Conservation (phyloP, 2,113 vertebrate genomes). For the Hassar affinis region DNA sequence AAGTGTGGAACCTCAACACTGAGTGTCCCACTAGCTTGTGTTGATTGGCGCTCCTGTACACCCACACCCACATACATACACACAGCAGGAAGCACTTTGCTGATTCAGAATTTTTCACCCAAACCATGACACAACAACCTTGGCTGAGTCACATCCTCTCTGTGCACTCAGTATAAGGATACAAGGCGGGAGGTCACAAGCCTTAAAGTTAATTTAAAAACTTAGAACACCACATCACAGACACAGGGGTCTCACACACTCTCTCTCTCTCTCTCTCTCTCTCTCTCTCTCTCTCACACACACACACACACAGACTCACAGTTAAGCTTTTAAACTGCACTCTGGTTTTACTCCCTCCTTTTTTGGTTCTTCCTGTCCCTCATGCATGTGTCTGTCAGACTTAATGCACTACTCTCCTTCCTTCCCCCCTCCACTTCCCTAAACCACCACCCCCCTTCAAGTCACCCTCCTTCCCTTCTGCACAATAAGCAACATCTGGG, state of each 20-base stretch:
- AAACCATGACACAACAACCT: slow-evolving; percentile 39
- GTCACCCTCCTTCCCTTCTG: slow-evolving; percentile 49
- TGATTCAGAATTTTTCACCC: slow-evolving; percentile 64
- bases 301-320: slow-evolving; percentile 9
- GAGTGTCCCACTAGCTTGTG: slow-evolving; percentile 15
- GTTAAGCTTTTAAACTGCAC: background rate
- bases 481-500: slow-evolving; percentile 78
- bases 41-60: slow-evolving; percentile 24
- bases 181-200: slow-evolving; percentile 27
- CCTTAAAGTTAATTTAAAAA: slow-evolving; percentile 50
- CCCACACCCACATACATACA: background rate
- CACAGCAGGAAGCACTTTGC: slow-evolving; percentile 55
- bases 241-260: background rate
- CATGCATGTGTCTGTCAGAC: slow-evolving; percentile 17
- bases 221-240: slow-evolving; percentile 52
- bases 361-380: slow-evolving; percentile 30
- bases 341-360: background rate
- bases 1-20: slow-evolving; percentile 1
- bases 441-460: slow-evolving; percentile 26
- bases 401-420: slow-evolving; percentile 27
- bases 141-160: slow-evolving; percentile 44
- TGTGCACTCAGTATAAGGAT: slow-evolving; percentile 17
- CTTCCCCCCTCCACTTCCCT: slow-evolving; percentile 8
- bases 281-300: background rate
- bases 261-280: background rate